Percentiles rank a stretch among this genome's conserved stretches.
Evolutionary conservation across 2,888 invertebrate genomes (phyloP).

Genomic region (Chymomyza caudatula): DNA sequence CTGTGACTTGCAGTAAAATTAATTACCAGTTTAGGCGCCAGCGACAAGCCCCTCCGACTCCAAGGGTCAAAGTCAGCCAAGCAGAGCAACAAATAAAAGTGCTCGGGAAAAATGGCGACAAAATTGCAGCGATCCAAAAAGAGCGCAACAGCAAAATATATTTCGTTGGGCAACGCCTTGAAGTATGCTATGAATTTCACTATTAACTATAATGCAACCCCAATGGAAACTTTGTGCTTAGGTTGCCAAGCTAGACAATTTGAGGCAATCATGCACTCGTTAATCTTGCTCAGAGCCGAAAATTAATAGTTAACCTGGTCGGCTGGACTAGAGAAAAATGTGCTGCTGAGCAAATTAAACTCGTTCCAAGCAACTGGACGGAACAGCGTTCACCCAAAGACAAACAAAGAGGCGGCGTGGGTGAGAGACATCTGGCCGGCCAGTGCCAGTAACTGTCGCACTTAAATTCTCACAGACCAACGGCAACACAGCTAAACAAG

Average conservation of each 20-base stretch:
- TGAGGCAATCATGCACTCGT: constrained; percentile 75
- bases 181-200: constrained; percentile 55
- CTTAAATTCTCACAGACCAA: constrained; percentile 13
- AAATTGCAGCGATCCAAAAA: constrained; percentile 48
- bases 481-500: constrained; percentile 67
- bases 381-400: constrained; percentile 33
- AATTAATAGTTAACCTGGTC: constrained; percentile 74
- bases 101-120: constrained; percentile 36
- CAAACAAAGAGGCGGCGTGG: constrained; percentile 48
- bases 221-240: neutral
- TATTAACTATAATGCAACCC: constrained; percentile 34
- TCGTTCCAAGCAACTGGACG: constrained; percentile 68
- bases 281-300: constrained; percentile 73
- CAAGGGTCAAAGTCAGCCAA: neutral
- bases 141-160: constrained; percentile 42
- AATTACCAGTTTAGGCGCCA: constrained; percentile 35
- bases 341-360: constrained; percentile 69
- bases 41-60: neutral
- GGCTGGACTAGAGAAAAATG: constrained; percentile 55
- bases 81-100: constrained; percentile 10
- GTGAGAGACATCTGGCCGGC: constrained; percentile 5
- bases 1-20: constrained; percentile 51
- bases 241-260: constrained; percentile 53
- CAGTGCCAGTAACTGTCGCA: neutral
- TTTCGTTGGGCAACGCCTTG: constrained; percentile 36